These are phyloP conservation scores for Rhabdornis inornatus DNA, from an alignment of 2,113 vertebrate genomes.

Conservation along the genomic window DNA sequence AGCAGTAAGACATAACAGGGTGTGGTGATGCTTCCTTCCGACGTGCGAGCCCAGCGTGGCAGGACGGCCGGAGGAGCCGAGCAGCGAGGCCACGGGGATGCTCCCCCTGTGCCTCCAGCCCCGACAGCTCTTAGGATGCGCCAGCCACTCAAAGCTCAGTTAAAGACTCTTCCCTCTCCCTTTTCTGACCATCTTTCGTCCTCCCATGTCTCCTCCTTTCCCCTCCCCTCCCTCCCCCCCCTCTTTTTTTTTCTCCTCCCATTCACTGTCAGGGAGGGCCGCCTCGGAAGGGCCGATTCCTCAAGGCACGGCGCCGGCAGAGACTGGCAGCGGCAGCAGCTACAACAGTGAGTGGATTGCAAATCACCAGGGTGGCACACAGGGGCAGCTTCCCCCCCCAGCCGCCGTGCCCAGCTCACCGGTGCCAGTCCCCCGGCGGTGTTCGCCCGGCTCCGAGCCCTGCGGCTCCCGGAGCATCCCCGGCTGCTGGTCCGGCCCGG, in stretches of 20 bases:
- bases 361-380: constrained; percentile 58
- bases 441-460: neutral
- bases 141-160: constrained; percentile 55
- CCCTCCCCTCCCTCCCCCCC: constrained; percentile 54
- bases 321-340: constrained; percentile 70
- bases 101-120: constrained; percentile 11
- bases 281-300: constrained; percentile 66
- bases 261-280: constrained; percentile 69
- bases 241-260: constrained; percentile 70
- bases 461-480: neutral
- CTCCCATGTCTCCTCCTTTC: constrained; percentile 66
- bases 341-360: constrained; percentile 72
- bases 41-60: neutral
- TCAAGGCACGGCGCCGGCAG: constrained; percentile 66
- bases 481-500: neutral
- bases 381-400: neutral
- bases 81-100: neutral
- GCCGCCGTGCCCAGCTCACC: neutral
- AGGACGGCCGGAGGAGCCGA: neutral
- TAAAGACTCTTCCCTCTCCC: constrained; percentile 68
- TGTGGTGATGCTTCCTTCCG: constrained; percentile 62
- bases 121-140: neutral
- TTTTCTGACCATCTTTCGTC: constrained; percentile 70
- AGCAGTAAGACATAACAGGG: constrained; percentile 70
- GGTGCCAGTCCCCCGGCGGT: neutral